Percentiles rank a stretch among this genome's conserved stretches.
Conservation (phyloP, 2,797 vertebrate species). For the Sebastolobus alascanus region DNA sequence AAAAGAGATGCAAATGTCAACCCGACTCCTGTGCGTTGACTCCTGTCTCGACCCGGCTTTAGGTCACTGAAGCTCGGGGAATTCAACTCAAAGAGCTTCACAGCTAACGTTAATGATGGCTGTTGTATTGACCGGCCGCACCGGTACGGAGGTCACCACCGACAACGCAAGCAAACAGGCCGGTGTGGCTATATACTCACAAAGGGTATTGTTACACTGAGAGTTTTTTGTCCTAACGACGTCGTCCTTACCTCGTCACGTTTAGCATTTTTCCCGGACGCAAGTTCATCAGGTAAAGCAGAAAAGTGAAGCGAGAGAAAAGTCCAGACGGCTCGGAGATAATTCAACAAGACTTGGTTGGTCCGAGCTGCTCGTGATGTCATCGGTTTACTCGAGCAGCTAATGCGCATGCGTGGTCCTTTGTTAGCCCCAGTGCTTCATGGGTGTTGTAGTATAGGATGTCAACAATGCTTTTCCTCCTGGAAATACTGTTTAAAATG, state of each 20-base stretch:
- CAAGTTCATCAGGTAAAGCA: conserved; percentile 37
- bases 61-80: neutral
- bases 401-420: conserved; percentile 69
- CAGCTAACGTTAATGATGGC: conserved; percentile 16
- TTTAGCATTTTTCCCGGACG: conserved; percentile 49
- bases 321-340: conserved; percentile 29
- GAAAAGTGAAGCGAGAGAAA: neutral
- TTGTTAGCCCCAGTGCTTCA: neutral
- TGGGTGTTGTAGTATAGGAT: conserved; percentile 51
- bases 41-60: neutral
- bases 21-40: conserved; percentile 3
- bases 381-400: conserved; percentile 73
- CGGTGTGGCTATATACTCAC: conserved; percentile 26
- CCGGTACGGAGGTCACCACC: conserved; percentile 64
- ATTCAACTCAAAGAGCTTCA: neutral
- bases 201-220: neutral
- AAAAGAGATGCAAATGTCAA: conserved; percentile 69
- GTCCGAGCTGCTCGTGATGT: conserved; percentile 85
- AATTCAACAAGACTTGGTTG: conserved; percentile 62
- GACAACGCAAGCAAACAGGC: conserved; percentile 24
- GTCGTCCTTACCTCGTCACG: conserved; percentile 68
- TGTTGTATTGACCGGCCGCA: conserved; percentile 40
- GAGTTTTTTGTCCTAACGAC: neutral
- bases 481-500: no score
- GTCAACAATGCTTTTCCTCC: neutral